Evolutionary conservation across 2,797 vertebrate genomes (phyloP).

Genomic region (Megalops cyprinoides): DNA sequence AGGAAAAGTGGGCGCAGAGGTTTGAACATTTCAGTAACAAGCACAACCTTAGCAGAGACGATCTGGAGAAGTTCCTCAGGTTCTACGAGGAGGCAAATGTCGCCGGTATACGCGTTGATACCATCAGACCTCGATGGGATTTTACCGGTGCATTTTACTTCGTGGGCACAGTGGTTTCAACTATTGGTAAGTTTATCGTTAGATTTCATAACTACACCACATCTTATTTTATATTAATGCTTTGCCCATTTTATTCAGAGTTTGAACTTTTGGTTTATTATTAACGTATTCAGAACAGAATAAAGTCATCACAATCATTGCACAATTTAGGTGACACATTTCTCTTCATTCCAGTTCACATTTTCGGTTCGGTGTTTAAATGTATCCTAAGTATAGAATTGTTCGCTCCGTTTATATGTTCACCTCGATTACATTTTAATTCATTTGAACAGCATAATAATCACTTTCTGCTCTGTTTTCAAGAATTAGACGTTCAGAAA

Average conservation of each 20-base stretch:
- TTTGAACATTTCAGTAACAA: constrained; percentile 77
- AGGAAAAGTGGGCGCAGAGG: constrained; percentile 77
- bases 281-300: too few relatives aligned
- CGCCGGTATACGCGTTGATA: constrained; percentile 78
- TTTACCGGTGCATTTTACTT: constrained; percentile 86
- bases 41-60: constrained; percentile 76
- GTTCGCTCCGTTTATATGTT: too few relatives aligned
- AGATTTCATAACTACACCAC: background rate
- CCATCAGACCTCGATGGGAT: constrained; percentile 79
- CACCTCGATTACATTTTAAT: too few relatives aligned
- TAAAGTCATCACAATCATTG: too few relatives aligned
- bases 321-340: too few relatives aligned
- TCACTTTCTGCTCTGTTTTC: background rate
- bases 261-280: background rate
- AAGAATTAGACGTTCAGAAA: background rate
- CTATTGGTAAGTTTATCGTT: constrained; percentile 74
- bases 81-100: constrained; percentile 78
- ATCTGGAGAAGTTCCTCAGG: constrained; percentile 76
- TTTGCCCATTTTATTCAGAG: background rate
- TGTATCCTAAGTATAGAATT: too few relatives aligned
- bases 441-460: background rate
- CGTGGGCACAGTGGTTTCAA: constrained; percentile 85
- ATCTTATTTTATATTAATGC: background rate
- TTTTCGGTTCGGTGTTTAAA: too few relatives aligned
- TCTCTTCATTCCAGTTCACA: too few relatives aligned